Base-by-base conservation (phyloP, 2,797 vertebrate species). In the Coranthus polyacanthus region DNA sequence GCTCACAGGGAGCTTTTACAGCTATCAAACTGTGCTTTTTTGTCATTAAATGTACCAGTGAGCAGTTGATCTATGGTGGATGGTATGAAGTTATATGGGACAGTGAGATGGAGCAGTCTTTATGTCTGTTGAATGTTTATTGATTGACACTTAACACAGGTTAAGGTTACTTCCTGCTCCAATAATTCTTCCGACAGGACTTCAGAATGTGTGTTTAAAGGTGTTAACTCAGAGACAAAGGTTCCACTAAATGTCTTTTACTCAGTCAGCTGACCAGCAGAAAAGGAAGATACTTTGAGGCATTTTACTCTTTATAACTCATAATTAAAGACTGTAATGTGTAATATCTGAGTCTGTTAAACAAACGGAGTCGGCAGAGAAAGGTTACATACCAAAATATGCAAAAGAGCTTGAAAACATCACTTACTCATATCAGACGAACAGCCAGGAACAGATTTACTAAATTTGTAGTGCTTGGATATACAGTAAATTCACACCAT, bases 81-180 rank as follows among this genome's bases (percentile, higher is more conserved):
- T 41, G 24, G 54, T 66, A 44, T 49, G 61, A 53, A 81, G 57
- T 69, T 68, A 83, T 76, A 77, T 68, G 68, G 68, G 72, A 49
- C 29, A 26, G 56, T 42, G 50, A 50, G 41, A 84, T 43, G 18
- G 71, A 43, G 49, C 46, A 41, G 71, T 68, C 89, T 75, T 87
- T 79, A 55, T 75, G 78, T 78, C 73, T 62, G 78, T 57, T 81
- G 73, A 80, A 76, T 70, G 75, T 90, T 85, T 84, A 93, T 90
- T 90, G 86, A 89, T 91, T 90, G 87, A 57, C 62, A 78, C 75
- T 91, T 86, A 88, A 89, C 83, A 84, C 72, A 79, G 53, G 10
- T 76, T 80, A 85, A 86, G 80, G 82, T 90, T 81, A 76, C 46
- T 80, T 87, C 63, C 74, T 82, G 78, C 32, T 65, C 57, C 71